Evolutionary conservation across 2,888 invertebrate genomes (phyloP), one percentile per base, ranked within the genome.

Genomic region (Eudasyphora cyanicolor): DNA sequence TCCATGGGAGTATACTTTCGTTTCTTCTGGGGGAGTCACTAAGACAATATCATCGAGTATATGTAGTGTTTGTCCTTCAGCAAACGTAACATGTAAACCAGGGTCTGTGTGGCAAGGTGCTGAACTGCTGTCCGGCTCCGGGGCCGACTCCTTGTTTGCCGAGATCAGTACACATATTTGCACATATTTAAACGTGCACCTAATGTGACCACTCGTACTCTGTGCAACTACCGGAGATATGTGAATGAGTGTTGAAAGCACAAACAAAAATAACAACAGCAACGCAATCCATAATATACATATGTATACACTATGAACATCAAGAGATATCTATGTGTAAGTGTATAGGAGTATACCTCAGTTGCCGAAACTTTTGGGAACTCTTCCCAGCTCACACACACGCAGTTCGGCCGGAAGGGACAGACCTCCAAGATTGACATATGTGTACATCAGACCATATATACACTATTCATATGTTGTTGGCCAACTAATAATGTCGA

Each of bases 131-230:
- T 49, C 19, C 62, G 32, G 51, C 45, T 51, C 14, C 12, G 19
- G n/a, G 14, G 24, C 24, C 24, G 7, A 12, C 19, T 17, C 19
- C 24, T 24, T 71, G 57, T 49, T 49, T 35, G 45, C 45, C 49
- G 49, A 76, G 74, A 79, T 70, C 6, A 69, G 27, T 62, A 42
- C 24, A 71, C 54, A 74, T 64, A 70, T 75, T 80, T 74, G 62
- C 82, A 83, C 79, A 76, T 79, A 62, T 60, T 79, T 19, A 27
- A 74, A 79, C 76, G 54, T 79, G 82, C 76, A 38, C 57, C 78
- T 71, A 54, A 64, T 74, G 69, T 82, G 82, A 79, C 73, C 73
- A 4, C 45, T 8, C 79, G 38, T 62, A 62, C 42, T 69, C 69
- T 29, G 19, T 12, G 2, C 32, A 60, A 49, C 32, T 54, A 76